Percentiles rank a stretch among this genome's conserved stretches.
phyloP scores from a whole-genome alignment of 1,140 invertebrate genomes.

The Papilio glaucus region DNA sequence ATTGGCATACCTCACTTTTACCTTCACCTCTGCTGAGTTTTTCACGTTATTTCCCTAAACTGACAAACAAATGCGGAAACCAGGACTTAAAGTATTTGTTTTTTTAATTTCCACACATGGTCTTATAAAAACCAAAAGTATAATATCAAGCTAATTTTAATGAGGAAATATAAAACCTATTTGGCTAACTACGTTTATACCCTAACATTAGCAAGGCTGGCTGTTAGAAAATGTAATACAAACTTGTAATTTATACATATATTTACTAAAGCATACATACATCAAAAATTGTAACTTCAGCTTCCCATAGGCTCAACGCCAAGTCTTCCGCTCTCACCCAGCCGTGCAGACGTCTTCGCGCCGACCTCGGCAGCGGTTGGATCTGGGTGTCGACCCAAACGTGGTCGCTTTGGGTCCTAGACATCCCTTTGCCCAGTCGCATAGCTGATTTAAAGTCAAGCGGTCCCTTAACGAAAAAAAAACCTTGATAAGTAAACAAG shows the following conservation, averaged over 20 bases:
- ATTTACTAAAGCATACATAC: constrained; percentile 41
- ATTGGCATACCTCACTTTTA: too few relatives aligned
- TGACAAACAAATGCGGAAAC: too few relatives aligned
- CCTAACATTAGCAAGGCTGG: not conserved
- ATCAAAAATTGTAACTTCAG: constrained; percentile 68
- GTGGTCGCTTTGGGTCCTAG: constrained; percentile 46
- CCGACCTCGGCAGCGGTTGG: constrained; percentile 69
- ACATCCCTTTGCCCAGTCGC: constrained; percentile 46
- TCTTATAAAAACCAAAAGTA: too few relatives aligned
- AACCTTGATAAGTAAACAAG: too few relatives aligned
- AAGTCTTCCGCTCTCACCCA: constrained; percentile 70
- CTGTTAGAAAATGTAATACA: too few relatives aligned
- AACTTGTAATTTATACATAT: not conserved
- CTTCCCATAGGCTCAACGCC: constrained; percentile 60
- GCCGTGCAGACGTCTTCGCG: constrained; percentile 58
- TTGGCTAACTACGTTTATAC: not conserved
- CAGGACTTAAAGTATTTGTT: too few relatives aligned
- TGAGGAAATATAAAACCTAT: too few relatives aligned
- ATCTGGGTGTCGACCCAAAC: constrained; percentile 70
- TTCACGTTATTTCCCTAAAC: too few relatives aligned
- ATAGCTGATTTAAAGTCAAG: constrained; percentile 54
- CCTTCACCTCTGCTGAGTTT: too few relatives aligned
- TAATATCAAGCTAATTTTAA: too few relatives aligned
- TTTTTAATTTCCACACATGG: too few relatives aligned
- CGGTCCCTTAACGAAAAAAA: constrained; percentile 58